These are phyloP conservation scores for Lordiphosa andalusiaca DNA, from an alignment of 2,888 invertebrate genomes.

Conservation along the genomic window DNA sequence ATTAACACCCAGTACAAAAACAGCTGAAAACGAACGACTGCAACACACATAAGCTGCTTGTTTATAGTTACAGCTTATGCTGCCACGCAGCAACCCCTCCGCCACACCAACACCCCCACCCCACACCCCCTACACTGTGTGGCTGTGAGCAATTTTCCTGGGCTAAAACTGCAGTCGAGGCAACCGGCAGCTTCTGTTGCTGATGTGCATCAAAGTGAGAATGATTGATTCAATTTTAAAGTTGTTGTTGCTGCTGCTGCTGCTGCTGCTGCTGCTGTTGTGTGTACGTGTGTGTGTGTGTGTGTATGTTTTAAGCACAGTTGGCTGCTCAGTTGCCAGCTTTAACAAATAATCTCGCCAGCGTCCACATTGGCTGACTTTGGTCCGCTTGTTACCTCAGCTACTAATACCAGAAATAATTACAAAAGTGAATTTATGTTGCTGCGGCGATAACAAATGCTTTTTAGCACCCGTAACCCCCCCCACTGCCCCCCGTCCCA, in stretches of 20 bases:
- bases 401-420: constrained; percentile 78
- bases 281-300: background rate
- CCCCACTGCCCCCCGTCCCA: background rate
- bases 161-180: constrained; percentile 58
- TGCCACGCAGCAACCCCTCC: constrained; percentile 40
- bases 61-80: constrained; percentile 75
- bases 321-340: constrained; percentile 52
- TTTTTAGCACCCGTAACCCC: constrained; percentile 52
- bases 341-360: constrained; percentile 67
- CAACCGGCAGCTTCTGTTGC: constrained; percentile 74
- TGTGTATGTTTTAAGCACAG: constrained; percentile 51
- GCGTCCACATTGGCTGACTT: constrained; percentile 65
- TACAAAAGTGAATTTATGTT: constrained; percentile 78
- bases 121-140: background rate
- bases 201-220: constrained; percentile 79
- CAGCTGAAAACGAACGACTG: constrained; percentile 46
- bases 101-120: background rate
- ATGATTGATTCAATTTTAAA: constrained; percentile 79
- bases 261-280: background rate
- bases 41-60: constrained; percentile 70
- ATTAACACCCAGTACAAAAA: constrained; percentile 75
- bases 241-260: constrained; percentile 47
- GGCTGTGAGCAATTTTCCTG: constrained; percentile 56
- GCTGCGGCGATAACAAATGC: constrained; percentile 74
- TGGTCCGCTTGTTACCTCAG: constrained; percentile 60